Conservation (phyloP, 1,140 invertebrate species). For the Penaeus indicus region DNA sequence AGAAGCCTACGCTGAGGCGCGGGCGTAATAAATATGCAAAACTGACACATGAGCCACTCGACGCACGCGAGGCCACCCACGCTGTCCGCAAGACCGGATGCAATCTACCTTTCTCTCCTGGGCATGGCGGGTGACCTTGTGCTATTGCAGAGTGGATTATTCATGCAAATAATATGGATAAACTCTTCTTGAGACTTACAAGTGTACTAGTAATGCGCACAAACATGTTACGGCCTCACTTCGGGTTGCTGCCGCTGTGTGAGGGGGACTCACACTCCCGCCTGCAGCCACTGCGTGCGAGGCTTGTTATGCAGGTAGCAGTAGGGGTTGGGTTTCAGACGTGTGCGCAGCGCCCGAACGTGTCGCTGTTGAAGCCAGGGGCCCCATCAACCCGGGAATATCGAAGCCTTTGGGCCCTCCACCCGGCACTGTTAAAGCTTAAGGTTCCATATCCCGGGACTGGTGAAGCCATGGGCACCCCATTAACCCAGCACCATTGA, state of each 20-base stretch:
- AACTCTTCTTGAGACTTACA: conserved; percentile 20
- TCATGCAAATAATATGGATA: background rate
- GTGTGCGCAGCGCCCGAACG: conserved; percentile 17
- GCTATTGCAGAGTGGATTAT: conserved; percentile 34
- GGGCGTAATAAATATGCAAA: too few relatives aligned
- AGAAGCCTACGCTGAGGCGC: too few relatives aligned
- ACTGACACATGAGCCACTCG: too few relatives aligned
- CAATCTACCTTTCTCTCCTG: conserved; percentile 30
- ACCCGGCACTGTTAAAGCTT: too few relatives aligned
- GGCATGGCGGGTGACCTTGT: conserved; percentile 13
- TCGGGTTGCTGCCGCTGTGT: background rate
- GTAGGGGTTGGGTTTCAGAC: conserved; percentile 16
- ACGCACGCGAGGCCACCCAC: conserved; percentile 13
- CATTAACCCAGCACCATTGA: too few relatives aligned
- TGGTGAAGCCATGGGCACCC: too few relatives aligned
- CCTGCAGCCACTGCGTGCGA: background rate
- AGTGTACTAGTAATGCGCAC: conserved; percentile 42
- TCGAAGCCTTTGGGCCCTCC: too few relatives aligned
- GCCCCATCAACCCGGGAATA: background rate
- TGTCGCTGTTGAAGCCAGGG: conserved; percentile 20
- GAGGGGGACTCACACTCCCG: conserved; percentile 26
- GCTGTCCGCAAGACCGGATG: conserved; percentile 31
- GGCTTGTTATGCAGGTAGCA: background rate
- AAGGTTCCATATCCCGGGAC: too few relatives aligned
- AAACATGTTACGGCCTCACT: conserved; percentile 1